Conservation (phyloP, 1,140 invertebrate species). For the Scaptomyza graminum region DNA sequence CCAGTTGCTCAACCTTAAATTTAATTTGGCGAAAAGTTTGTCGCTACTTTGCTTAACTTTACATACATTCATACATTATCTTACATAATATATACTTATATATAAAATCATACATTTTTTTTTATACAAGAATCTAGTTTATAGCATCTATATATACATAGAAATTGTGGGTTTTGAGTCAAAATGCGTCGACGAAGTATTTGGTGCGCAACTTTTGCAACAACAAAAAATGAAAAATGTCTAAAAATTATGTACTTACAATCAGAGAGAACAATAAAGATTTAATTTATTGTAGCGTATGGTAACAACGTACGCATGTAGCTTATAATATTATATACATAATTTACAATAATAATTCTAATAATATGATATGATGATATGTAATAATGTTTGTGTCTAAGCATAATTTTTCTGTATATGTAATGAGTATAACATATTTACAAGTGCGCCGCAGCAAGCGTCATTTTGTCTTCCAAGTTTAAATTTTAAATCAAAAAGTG, state of each 20-base stretch:
- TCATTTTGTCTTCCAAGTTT: conserved; percentile 72
- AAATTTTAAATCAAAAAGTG: conserved; percentile 40
- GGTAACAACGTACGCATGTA: conserved; percentile 67
- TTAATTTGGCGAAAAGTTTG: conserved; percentile 20
- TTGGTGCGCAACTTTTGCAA: conserved; percentile 65
- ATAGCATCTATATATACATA: conserved; percentile 45
- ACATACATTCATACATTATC: neutral
- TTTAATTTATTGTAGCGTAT: conserved; percentile 74
- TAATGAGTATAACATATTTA: conserved; percentile 39
- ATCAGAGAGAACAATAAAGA: conserved; percentile 63
- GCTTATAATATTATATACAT: conserved; percentile 52
- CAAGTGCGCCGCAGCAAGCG: conserved; percentile 62
- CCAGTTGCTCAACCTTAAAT: conserved; percentile 16
- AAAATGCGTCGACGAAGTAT: conserved; percentile 55
- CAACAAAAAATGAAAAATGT: conserved; percentile 4
- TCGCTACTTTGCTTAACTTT: conserved; percentile 1
- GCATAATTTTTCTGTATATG: conserved; percentile 51
- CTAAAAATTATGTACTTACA: conserved; percentile 25
- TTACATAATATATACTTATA: conserved; percentile 31
- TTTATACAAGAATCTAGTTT: conserved; percentile 56
- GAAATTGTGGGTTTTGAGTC: conserved; percentile 61
- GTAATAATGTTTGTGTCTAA: conserved; percentile 50
- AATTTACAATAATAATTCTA: conserved; percentile 25
- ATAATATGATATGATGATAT: conserved; percentile 2
- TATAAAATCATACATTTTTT: conserved; percentile 50